Conservation (phyloP, 2,797 vertebrate genomes). For the Melanotaenia parkinsoni region DNA sequence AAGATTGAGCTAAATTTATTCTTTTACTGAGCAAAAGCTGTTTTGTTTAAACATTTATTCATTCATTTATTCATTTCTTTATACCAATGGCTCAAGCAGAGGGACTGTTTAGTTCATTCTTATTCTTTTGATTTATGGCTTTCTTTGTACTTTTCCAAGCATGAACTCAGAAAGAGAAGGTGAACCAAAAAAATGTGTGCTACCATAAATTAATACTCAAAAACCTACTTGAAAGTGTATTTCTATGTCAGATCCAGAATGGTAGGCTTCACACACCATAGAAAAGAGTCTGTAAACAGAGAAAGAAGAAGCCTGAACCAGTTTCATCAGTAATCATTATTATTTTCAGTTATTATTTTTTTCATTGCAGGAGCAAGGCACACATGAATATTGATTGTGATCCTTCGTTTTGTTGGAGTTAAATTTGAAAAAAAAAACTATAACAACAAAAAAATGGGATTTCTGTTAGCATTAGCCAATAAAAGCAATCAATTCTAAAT, state of each 20-base stretch:
- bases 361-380: no score
- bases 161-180: neutral
- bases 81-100: neutral
- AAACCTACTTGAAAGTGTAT: slow-evolving; percentile 6
- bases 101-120: neutral
- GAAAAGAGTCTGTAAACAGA: neutral
- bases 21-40: neutral
- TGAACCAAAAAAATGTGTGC: neutral
- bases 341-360: neutral
- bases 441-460: neutral
- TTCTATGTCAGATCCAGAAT: neutral
- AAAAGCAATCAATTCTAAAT: slow-evolving; percentile 4
- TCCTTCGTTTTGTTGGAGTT: neutral
- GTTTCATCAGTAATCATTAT: neutral
- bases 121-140: slow-evolving; percentile 12
- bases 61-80: neutral
- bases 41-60: neutral
- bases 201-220: slow-evolving; percentile 14
- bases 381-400: no score
- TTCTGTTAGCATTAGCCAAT: neutral
- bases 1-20: neutral
- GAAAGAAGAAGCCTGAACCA: neutral
- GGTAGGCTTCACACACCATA: neutral
- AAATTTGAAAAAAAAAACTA: slow-evolving; percentile 11
- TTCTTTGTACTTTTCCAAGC: neutral